phyloP scores from a whole-genome alignment of 2,888 invertebrate species.

The Harpagoxenus sublaevis region DNA sequence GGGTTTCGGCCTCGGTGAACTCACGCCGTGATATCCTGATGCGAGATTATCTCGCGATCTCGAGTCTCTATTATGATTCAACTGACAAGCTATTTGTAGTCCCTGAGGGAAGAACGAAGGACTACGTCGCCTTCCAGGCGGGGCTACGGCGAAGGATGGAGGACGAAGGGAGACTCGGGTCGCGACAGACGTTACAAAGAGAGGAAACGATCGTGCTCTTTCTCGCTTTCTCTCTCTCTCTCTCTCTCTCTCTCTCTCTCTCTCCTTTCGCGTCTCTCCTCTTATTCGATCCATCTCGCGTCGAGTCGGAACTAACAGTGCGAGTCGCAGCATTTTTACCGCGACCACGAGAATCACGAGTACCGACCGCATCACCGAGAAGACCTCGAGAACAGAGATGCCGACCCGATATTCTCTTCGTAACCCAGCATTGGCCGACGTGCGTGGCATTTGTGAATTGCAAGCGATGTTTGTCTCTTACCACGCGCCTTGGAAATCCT shows the following conservation, averaged over 20 bases:
- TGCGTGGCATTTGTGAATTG: slow-evolving; percentile 74
- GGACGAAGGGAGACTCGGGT: slow-evolving; percentile 39
- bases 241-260: slow-evolving; percentile 4
- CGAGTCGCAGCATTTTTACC: slow-evolving; percentile 72
- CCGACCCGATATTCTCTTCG: slow-evolving; percentile 71
- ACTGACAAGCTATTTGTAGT: slow-evolving; percentile 83
- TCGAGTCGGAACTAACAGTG: slow-evolving; percentile 60
- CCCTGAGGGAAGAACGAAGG: slow-evolving; percentile 68
- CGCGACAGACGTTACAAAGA: slow-evolving; percentile 68
- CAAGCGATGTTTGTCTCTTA: slow-evolving; percentile 61
- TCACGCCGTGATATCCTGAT: slow-evolving; percentile 65
- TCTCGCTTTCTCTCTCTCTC: not conserved
- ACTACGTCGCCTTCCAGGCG: slow-evolving; percentile 51
- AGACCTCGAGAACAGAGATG: slow-evolving; percentile 66
- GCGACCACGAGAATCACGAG: slow-evolving; percentile 72
- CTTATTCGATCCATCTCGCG: slow-evolving; percentile 40
- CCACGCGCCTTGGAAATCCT: slow-evolving; percentile 3
- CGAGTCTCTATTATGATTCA: slow-evolving; percentile 83
- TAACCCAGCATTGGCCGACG: slow-evolving; percentile 61
- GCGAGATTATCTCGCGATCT: slow-evolving; percentile 82
- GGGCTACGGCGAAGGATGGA: slow-evolving; percentile 37
- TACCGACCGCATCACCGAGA: slow-evolving; percentile 58
- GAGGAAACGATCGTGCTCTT: slow-evolving; percentile 58
- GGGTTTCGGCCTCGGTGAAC: slow-evolving; percentile 52
- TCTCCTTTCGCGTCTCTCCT: not conserved